Base-by-base conservation (phyloP, 2,888 invertebrate species). In the Cotesia congregata region DNA sequence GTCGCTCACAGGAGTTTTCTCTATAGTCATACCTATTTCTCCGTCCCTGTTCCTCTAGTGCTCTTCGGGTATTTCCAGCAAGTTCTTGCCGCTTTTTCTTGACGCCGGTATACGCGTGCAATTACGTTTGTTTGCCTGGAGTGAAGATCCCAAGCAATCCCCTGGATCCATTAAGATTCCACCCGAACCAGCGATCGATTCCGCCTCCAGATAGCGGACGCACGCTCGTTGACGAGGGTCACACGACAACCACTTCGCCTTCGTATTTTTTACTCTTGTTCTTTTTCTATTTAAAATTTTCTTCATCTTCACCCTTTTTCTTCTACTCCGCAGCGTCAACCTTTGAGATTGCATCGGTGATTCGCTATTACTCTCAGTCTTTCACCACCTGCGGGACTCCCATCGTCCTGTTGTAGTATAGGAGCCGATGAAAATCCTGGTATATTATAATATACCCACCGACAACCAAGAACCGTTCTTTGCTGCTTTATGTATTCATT, bases 151-250 rank as follows among this genome's bases (percentile, higher is more conserved):
- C 68, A 15, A 72, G 82, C 81, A 83, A 85, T 85, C 82, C 81
- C 78, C 77, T 40, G 78, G 79, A 77, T 84, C 85, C 84, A 85
- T 86, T 85, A 86, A 85, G 84, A 86, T 86, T 85, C 85, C 83
- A 82, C 62, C 76, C 79, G 80, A 75, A 76, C 74, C 38, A 72
- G 77, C 79, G 81, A 83, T 85, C 82, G 83, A 82, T 82, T 85
- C 81, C 78, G 79, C 79, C 79, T 80, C 77, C 77, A 81, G 83
- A 85, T 83, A 84, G 81, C 80, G 78, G 80, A 75, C 79, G 83
- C 80, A 80, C 50, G 50, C 50, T 50, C 80, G 68, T 68, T 68
- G 40, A 68, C 68, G 68, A 68, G 68, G 68, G 68, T 68, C 40
- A 41, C 68, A 41, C 68, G 15, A 50, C 68, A 68, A 41, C 17